A percentile compares a stretch with the other conserved stretches of the same genome.
phyloP scores from a whole-genome alignment of 2,797 vertebrate species.

The Fistularia commersonii region DNA sequence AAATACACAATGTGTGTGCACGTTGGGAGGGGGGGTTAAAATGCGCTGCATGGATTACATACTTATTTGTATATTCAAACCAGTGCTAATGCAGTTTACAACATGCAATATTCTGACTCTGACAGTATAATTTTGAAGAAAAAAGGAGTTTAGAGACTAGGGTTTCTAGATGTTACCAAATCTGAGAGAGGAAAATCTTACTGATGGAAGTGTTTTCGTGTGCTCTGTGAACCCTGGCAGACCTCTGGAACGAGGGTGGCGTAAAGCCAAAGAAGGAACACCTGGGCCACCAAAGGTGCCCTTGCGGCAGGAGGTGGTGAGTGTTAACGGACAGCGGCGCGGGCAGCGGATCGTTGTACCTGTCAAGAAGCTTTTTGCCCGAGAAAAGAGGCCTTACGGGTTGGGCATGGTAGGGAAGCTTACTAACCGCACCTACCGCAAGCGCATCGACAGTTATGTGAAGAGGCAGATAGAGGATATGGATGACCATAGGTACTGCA shows the following conservation, averaged over 20 bases:
- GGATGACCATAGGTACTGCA: slow-evolving; percentile 89
- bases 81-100: too few species aligned
- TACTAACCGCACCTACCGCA: slow-evolving; percentile 96
- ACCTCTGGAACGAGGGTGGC: slow-evolving; percentile 89
- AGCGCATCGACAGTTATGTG: slow-evolving; percentile 95
- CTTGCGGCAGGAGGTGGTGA: slow-evolving; percentile 95
- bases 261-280: slow-evolving; percentile 87
- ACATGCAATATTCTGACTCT: too few species aligned
- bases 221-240: slow-evolving; percentile 54
- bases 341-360: slow-evolving; percentile 92
- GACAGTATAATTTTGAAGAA: too few species aligned
- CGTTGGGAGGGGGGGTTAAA: too few species aligned
- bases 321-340: slow-evolving; percentile 82
- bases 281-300: slow-evolving; percentile 88
- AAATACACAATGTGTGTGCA: too few species aligned
- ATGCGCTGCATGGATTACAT: too few species aligned
- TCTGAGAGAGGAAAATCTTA: too few species aligned
- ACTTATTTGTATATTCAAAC: too few species aligned
- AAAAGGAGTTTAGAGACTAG: too few species aligned
- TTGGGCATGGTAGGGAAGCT: slow-evolving; percentile 97
- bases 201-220: not conserved
- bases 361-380: slow-evolving; percentile 92
- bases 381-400: slow-evolving; percentile 94
- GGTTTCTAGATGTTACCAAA: too few species aligned
- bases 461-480: slow-evolving; percentile 97